A percentile compares a stretch with the other conserved stretches of the same genome.
Conservation (phyloP, 2,113 vertebrate genomes). For the Diadophis punctatus region DNA sequence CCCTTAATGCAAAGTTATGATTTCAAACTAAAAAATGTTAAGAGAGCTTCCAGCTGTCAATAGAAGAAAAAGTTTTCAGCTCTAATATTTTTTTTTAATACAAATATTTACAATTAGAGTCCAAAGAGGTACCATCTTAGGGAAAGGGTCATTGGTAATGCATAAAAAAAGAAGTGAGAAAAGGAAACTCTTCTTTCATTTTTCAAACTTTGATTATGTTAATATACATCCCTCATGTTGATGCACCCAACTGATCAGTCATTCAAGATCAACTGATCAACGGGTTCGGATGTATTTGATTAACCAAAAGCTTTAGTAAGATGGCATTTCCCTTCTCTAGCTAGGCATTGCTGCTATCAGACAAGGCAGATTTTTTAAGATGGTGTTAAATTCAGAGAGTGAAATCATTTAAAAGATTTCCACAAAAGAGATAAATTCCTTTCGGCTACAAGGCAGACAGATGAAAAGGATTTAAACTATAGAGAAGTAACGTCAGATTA, state of each 20-base stretch:
- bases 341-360: not conserved
- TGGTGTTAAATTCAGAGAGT: not conserved
- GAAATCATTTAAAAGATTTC: slow-evolving; percentile 15
- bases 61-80: not conserved
- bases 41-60: not conserved
- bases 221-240: not conserved
- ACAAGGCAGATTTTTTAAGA: not conserved
- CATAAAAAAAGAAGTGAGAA: not conserved
- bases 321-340: not conserved
- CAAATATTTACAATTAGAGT: not conserved
- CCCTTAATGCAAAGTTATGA: no score
- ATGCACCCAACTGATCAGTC: not conserved
- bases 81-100: not conserved
- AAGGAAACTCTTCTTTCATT: not conserved
- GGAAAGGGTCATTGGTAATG: not conserved
- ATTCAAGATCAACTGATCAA: not conserved
- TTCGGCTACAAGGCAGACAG: not conserved
- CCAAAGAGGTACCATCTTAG: not conserved
- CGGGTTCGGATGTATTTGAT: not conserved
- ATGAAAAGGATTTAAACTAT: slow-evolving; percentile 10
- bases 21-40: not conserved
- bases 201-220: not conserved
- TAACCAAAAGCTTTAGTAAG: not conserved
- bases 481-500: slow-evolving; percentile 9
- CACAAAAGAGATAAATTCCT: not conserved